phyloP scores from a whole-genome alignment of 2,888 invertebrate species.

The Rhorus exstirpatorius region DNA sequence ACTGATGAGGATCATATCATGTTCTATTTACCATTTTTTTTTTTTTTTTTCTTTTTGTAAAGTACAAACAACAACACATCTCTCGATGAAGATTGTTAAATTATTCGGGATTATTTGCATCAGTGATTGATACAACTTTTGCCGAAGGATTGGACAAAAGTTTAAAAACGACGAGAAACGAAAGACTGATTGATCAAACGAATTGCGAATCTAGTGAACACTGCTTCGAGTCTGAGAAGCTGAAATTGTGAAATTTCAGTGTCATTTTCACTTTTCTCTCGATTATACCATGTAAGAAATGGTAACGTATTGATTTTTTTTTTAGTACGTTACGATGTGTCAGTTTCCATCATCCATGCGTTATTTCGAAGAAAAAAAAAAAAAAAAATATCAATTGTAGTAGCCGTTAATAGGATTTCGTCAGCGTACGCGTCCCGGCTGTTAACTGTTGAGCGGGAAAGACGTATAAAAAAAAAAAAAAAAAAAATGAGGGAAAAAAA shows the following conservation, averaged over 20 bases:
- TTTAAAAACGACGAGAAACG: too few relatives aligned
- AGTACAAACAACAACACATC: too few relatives aligned
- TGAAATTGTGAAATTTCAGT: not conserved
- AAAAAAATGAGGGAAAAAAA: slow-evolving; percentile 20
- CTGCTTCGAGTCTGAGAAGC: not conserved
- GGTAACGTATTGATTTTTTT: not conserved
- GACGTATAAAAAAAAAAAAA: slow-evolving; percentile 5
- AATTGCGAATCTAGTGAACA: not conserved
- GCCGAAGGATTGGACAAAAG: too few relatives aligned
- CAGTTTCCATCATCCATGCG: slow-evolving; percentile 9
- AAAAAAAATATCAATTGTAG: slow-evolving; percentile 22
- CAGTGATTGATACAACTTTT: not conserved
- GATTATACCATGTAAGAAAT: slow-evolving; percentile 2
- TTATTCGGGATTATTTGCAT: too few relatives aligned
- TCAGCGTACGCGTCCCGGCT: slow-evolving; percentile 43
- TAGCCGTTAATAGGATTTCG: slow-evolving; percentile 42
- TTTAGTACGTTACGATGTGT: not conserved
- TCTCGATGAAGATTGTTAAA: too few relatives aligned
- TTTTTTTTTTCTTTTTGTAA: too few relatives aligned
- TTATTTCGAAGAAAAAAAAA: not conserved
- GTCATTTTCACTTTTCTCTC: not conserved
- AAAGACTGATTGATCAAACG: too few relatives aligned
- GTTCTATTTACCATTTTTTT: too few relatives aligned
- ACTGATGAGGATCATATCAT: too few relatives aligned
- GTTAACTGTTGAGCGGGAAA: slow-evolving; percentile 42